phyloP scores from a whole-genome alignment of 2,888 invertebrate genomes.

The Lamellibrachia columna region DNA sequence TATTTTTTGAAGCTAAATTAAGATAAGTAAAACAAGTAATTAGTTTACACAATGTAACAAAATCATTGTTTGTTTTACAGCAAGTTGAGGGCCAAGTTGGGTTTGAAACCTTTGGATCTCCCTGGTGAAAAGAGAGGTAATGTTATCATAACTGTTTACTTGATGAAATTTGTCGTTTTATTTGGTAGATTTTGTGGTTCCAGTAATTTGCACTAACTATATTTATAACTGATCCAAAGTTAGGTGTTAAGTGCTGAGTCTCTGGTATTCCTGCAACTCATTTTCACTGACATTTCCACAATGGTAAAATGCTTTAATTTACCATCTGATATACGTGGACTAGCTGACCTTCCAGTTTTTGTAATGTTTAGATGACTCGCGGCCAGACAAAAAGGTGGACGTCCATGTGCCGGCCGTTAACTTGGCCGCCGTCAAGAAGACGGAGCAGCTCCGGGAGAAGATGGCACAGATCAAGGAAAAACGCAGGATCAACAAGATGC shows the following conservation, averaged over 20 bases:
- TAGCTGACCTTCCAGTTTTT: neutral
- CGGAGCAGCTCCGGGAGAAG: slow-evolving; percentile 84
- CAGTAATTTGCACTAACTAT: neutral
- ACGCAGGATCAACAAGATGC: slow-evolving; percentile 77
- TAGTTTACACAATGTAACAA: neutral
- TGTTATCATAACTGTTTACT: neutral
- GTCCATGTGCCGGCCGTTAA: slow-evolving; percentile 69
- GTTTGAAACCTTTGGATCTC: slow-evolving; percentile 63
- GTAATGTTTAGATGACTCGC: slow-evolving; percentile 19
- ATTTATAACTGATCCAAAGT: neutral
- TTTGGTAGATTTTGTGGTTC: neutral
- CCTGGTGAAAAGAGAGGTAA: neutral
- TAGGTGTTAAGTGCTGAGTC: neutral
- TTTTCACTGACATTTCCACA: neutral
- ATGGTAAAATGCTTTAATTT: neutral
- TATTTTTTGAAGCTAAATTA: too few relatives aligned
- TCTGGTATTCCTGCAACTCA: neutral
- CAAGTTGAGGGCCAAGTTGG: slow-evolving; percentile 88
- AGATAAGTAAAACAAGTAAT: neutral
- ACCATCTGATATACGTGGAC: neutral
- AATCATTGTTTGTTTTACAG: slow-evolving; percentile 68
- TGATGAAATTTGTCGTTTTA: neutral
- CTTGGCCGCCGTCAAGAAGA: slow-evolving; percentile 73
- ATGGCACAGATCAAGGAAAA: slow-evolving; percentile 83
- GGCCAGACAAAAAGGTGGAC: slow-evolving; percentile 48